Evolutionary conservation across 2,888 invertebrate genomes (phyloP).

Genomic region (Orchesellides sinensis): DNA sequence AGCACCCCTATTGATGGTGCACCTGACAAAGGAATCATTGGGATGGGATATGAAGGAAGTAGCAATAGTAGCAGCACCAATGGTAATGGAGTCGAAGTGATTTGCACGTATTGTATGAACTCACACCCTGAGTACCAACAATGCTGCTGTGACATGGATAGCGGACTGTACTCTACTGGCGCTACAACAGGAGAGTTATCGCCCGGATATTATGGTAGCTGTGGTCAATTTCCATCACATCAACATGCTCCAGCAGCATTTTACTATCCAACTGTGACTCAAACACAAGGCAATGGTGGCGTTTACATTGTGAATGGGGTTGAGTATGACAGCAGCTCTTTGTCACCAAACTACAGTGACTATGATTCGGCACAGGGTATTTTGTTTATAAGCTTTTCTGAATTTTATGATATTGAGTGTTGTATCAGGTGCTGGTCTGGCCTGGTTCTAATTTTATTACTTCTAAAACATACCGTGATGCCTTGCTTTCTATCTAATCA

Average conservation of each 20-base stretch:
- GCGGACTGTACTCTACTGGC: constrained; percentile 27
- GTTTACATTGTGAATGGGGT: constrained; percentile 27
- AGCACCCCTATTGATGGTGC: constrained; percentile 47
- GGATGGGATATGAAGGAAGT: not conserved
- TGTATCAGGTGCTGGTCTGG: no score
- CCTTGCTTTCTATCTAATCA: no score
- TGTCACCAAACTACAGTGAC: constrained; percentile 49
- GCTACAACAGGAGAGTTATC: constrained; percentile 39
- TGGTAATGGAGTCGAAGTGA: constrained; percentile 36
- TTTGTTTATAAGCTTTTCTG: not conserved
- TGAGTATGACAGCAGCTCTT: constrained; percentile 46
- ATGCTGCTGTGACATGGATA: constrained; percentile 50
- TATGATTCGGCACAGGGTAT: constrained; percentile 49
- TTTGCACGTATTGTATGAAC: constrained; percentile 52
- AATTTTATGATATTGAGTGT: not conserved
- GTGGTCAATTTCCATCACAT: not conserved
- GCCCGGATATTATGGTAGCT: constrained; percentile 48
- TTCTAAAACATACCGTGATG: no score
- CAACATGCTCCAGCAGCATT: constrained; percentile 23
- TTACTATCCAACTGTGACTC: constrained; percentile 30
- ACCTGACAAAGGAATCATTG: constrained; percentile 6
- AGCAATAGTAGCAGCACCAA: constrained; percentile 19
- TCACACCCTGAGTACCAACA: constrained; percentile 44
- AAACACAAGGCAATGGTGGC: constrained; percentile 3
- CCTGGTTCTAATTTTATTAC: no score